These are phyloP conservation scores for Sciurus carolinensis DNA, from an alignment of 2,797 vertebrate genomes.

Conservation along the genomic window DNA sequence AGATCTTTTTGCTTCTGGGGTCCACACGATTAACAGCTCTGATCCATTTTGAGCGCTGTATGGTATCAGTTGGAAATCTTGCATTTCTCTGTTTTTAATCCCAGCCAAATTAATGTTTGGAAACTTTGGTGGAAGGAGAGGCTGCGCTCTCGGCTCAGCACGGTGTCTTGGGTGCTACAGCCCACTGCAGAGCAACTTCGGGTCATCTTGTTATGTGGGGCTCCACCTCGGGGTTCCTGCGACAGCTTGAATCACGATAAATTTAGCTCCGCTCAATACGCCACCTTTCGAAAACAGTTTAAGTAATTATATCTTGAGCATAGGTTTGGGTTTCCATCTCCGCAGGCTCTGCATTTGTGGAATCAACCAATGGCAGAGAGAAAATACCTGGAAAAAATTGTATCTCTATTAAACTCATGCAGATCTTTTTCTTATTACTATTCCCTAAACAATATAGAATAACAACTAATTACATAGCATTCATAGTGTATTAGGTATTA, in stretches of 20 bases:
- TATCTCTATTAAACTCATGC: background rate
- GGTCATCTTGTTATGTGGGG: conserved; percentile 57
- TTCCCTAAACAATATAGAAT: background rate
- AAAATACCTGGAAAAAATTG: background rate
- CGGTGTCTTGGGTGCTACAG: conserved; percentile 83
- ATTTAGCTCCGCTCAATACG: background rate
- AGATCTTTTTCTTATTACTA: background rate
- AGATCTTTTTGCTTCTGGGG: conserved; percentile 82
- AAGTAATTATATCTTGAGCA: background rate
- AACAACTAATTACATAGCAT: background rate
- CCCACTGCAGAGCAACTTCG: conserved; percentile 83
- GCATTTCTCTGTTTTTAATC: no score
- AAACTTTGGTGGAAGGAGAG: conserved; percentile 82
- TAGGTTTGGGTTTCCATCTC: background rate
- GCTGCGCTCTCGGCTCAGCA: conserved; percentile 74
- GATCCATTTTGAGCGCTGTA: conserved; percentile 85
- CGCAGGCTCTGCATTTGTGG: no score
- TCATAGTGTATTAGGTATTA: no score
- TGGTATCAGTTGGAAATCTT: conserved; percentile 86
- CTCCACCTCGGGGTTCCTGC: background rate
- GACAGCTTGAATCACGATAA: background rate
- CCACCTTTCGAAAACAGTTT: background rate
- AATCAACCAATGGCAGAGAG: background rate
- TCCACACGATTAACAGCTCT: conserved; percentile 86
- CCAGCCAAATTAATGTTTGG: no score